A percentile compares a stretch with the other conserved stretches of the same genome.
These are phyloP conservation scores for Cancer borealis DNA, from an alignment of 2,888 invertebrate species.

Conservation along the genomic window DNA sequence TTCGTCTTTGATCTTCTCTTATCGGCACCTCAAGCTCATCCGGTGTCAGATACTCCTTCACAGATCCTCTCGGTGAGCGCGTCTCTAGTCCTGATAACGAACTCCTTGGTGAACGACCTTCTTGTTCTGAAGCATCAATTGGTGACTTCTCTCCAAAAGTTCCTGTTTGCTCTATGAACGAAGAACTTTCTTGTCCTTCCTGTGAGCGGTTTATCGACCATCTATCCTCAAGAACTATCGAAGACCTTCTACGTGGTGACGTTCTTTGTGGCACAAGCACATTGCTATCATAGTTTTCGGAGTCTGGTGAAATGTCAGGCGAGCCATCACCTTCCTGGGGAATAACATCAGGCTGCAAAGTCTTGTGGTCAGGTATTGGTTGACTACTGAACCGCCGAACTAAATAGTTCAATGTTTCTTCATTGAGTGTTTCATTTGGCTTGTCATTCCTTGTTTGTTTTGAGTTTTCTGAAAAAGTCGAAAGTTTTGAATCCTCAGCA, in stretches of 20 bases:
- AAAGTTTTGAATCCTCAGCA: background rate
- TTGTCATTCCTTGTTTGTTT: background rate
- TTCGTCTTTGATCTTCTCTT: background rate
- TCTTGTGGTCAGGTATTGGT: conserved; percentile 62
- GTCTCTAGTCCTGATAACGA: conserved; percentile 12
- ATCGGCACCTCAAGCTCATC: conserved; percentile 13
- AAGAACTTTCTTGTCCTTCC: background rate
- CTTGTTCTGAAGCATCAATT: background rate
- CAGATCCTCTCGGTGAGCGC: conserved; percentile 48
- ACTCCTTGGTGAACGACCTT: background rate
- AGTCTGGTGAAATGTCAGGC: background rate
- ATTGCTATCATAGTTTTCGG: background rate
- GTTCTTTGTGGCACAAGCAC: background rate
- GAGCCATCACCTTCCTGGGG: background rate
- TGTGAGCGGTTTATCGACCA: background rate
- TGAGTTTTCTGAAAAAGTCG: background rate
- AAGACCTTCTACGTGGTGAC: conserved; percentile 26
- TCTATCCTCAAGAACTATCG: conserved; percentile 23
- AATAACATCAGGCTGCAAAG: background rate
- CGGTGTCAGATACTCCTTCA: background rate
- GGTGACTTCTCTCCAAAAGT: background rate
- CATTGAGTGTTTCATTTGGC: background rate
- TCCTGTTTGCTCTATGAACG: too few species aligned
- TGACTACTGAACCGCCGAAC: conserved; percentile 61
- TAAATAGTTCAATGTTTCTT: conserved; percentile 51